Evolutionary conservation across 1,140 invertebrate species (phyloP).

Genomic region (Procambarus virginalis): DNA sequence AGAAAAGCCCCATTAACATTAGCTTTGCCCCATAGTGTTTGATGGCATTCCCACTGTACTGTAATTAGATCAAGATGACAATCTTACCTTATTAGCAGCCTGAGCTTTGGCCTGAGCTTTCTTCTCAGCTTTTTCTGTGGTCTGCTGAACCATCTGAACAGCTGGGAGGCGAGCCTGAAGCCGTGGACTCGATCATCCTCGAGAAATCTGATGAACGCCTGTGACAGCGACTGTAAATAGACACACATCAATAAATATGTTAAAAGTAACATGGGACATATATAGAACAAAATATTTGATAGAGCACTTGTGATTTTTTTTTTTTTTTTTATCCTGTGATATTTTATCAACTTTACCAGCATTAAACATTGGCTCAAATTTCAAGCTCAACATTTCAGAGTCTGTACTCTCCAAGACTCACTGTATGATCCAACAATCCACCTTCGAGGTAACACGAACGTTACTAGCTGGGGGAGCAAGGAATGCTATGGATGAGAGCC

Average conservation of each 20-base stretch:
- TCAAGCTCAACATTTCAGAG: neutral
- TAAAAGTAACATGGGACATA: neutral
- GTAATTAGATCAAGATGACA: neutral
- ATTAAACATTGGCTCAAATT: too few species aligned
- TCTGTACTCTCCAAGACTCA: neutral
- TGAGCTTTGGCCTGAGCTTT: constrained; percentile 58
- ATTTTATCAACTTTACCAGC: neutral
- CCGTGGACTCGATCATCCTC: constrained; percentile 81
- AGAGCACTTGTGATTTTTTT: too few species aligned
- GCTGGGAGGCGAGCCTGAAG: constrained; percentile 53
- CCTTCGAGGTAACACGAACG: constrained; percentile 42
- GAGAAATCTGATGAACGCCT: constrained; percentile 92
- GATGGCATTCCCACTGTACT: too few species aligned
- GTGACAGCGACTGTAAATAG: constrained; percentile 78
- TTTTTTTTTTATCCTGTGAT: neutral
- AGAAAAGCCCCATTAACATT: too few species aligned
- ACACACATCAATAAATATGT: neutral
- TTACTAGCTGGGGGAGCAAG: constrained; percentile 48
- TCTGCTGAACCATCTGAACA: constrained; percentile 52
- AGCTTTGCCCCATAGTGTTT: too few species aligned
- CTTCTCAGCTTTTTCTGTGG: constrained; percentile 46
- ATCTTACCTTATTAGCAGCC: constrained; percentile 33
- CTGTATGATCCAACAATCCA: constrained; percentile 56
- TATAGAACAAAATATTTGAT: too few species aligned
- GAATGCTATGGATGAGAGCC: constrained; percentile 55